Base-by-base conservation (phyloP, 2,888 invertebrate genomes). In the Mesoligia furuncula region DNA sequence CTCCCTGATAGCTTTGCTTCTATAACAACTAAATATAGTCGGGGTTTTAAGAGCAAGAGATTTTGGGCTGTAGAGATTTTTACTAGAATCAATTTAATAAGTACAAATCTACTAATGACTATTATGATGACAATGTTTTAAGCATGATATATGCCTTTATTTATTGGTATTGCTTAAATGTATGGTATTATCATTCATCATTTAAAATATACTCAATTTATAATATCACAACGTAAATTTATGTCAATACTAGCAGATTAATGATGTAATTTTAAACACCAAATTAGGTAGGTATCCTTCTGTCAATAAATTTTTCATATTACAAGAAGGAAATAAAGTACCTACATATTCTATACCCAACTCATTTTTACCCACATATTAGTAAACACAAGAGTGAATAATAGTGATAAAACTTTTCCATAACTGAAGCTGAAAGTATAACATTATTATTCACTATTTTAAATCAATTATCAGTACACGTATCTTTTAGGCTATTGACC, bases 401-500 rank as follows among this genome's bases (percentile, higher is more conserved):
- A 36, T 39, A 57, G 20, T 8, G 24, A 65, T 54, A 39, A 24
- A 71, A 39, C 20, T n/a, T 51, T 64, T 77, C 67, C 67, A 24
- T 36, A 9, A 6, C 17, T 39, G 0, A 27, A 31, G 7, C 15
- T 62, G 27, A 45, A 54, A 36, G 42, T 48, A 31, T 48, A 39
- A 66, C 11, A 45, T 73, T 42, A 27, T 65, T 57, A 57, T 70
- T 66, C 24, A 15, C 3, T 13, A 13, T 36, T 42, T 65, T 51
- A 66, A 64, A 70, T n/a, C 51, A 79, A 74, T 64, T 73, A 72
- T 79, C 57, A 64, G 15, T 15, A 9, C 0, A 13, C 13, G 31
- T 39, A 15, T 51, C 62, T 54, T 9, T 11, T 27, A 62, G 71
- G 80, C 27, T 67, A 65, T 72, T 84, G 80, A 82, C 71, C 80